These are phyloP conservation scores for Tethea ocularis DNA, from an alignment of 2,888 invertebrate genomes.

Conservation along the genomic window DNA sequence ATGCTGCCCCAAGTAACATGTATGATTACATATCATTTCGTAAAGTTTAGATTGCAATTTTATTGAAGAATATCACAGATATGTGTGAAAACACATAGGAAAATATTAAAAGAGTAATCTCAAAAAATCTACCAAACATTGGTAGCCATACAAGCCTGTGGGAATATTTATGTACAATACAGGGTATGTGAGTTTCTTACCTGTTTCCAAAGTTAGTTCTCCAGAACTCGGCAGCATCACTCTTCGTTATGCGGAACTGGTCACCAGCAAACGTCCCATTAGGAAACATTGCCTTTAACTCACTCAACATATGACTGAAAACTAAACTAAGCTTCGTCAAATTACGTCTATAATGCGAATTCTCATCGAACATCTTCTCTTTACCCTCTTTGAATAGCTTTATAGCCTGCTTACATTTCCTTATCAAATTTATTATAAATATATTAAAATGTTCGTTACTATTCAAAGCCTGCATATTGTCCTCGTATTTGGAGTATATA, in stretches of 20 bases:
- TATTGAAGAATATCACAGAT: no score
- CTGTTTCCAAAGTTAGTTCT: slow-evolving; percentile 97
- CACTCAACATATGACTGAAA: slow-evolving; percentile 99
- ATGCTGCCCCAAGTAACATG: no score
- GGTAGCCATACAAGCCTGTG: not conserved
- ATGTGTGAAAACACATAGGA: no score
- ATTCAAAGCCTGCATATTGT: slow-evolving; percentile 95
- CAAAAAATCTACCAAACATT: no score
- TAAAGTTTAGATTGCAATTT: no score
- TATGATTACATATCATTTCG: no score
- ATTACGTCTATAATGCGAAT: slow-evolving; percentile 94
- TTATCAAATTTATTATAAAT: slow-evolving; percentile 98
- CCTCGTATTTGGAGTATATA: slow-evolving; percentile 98
- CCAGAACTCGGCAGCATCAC: slow-evolving; percentile 99
- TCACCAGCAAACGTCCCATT: slow-evolving; percentile 98
- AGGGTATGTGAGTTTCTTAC: slow-evolving; percentile 77
- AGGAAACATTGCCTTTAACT: slow-evolving; percentile 99
- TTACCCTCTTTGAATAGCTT: slow-evolving; percentile 99
- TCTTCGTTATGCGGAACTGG: slow-evolving; percentile 99
- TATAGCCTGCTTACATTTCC: slow-evolving; percentile 99
- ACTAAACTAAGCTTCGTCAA: slow-evolving; percentile 98
- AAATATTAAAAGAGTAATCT: no score
- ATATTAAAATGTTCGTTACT: slow-evolving; percentile 98
- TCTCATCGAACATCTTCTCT: slow-evolving; percentile 99
- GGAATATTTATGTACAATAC: slow-evolving; percentile 10